These are phyloP conservation scores for Micrasema minimum DNA, from an alignment of 1,140 invertebrate genomes.

Conservation along the genomic window DNA sequence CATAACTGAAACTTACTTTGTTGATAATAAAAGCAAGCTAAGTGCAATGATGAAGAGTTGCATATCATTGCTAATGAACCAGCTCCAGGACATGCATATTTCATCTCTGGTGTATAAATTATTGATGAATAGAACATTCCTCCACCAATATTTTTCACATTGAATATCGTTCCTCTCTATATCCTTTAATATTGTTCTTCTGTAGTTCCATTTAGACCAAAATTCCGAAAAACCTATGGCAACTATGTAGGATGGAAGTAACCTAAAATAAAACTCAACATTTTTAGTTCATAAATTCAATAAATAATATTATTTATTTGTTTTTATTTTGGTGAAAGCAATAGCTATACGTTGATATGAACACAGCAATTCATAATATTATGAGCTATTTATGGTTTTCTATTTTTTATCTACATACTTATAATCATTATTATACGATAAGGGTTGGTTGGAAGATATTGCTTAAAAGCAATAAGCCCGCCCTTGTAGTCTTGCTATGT, in stretches of 20 bases:
- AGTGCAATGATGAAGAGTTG: conserved; percentile 76
- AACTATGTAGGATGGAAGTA: conserved; percentile 69
- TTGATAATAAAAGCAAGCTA: conserved; percentile 66
- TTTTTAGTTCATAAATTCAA: too few relatives aligned
- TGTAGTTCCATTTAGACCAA: conserved; percentile 62
- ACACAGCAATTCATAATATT: too few relatives aligned
- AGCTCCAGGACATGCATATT: conserved; percentile 81
- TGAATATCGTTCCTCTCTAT: conserved; percentile 63
- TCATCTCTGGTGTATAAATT: conserved; percentile 67
- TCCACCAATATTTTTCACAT: conserved; percentile 73
- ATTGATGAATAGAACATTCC: conserved; percentile 73
- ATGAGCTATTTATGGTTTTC: too few relatives aligned
- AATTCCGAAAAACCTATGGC: conserved; percentile 66
- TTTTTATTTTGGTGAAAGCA: too few relatives aligned
- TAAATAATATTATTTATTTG: too few relatives aligned
- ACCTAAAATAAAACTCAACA: conserved; percentile 60
- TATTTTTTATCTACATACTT: too few relatives aligned
- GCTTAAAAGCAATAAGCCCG: too few relatives aligned
- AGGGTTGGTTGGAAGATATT: too few relatives aligned
- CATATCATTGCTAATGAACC: conserved; percentile 86
- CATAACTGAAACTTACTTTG: conserved; percentile 69
- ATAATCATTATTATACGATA: too few relatives aligned
- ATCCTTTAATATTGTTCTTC: conserved; percentile 65
- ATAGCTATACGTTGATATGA: too few relatives aligned
- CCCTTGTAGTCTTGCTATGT: too few relatives aligned